Conservation (phyloP, 1,140 invertebrate genomes). For the Antheraea mylitta region DNA sequence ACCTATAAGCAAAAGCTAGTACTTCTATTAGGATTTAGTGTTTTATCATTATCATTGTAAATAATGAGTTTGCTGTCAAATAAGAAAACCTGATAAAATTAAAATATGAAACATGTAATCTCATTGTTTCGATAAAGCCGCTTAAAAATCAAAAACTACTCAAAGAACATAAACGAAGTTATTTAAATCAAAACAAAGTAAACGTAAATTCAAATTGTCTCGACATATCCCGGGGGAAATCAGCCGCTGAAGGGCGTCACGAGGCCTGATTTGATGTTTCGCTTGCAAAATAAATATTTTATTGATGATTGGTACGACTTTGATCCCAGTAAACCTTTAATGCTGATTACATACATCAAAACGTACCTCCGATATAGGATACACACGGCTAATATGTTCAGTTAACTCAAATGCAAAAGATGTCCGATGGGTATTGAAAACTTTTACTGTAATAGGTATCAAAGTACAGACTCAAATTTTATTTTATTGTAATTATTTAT, state of each 20-base stretch:
- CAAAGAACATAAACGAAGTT: constrained; percentile 3
- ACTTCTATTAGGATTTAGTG: too few species aligned
- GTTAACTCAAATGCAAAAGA: background rate
- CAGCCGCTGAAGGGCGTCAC: constrained; percentile 31
- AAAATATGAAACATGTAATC: background rate
- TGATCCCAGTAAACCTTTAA: constrained; percentile 37
- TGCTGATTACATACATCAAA: constrained; percentile 31
- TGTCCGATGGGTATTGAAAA: too few species aligned
- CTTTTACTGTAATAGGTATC: too few species aligned
- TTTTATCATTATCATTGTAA: too few species aligned
- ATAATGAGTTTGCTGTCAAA: too few species aligned
- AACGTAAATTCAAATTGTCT: constrained; percentile 34
- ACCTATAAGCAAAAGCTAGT: too few species aligned
- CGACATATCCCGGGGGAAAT: constrained; percentile 45
- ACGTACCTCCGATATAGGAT: background rate
- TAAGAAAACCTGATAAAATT: too few species aligned
- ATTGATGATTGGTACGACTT: constrained; percentile 38
- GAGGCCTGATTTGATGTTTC: constrained; percentile 40
- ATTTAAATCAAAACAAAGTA: constrained; percentile 21
- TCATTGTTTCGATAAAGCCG: background rate
- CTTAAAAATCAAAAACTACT: background rate
- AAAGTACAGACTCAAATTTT: too few species aligned
- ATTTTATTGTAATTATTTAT: too few species aligned
- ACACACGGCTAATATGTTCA: constrained; percentile 4
- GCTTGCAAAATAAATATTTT: constrained; percentile 45